Conservation (phyloP, 2,888 invertebrate genomes). For the Galerucella calmariensis region DNA sequence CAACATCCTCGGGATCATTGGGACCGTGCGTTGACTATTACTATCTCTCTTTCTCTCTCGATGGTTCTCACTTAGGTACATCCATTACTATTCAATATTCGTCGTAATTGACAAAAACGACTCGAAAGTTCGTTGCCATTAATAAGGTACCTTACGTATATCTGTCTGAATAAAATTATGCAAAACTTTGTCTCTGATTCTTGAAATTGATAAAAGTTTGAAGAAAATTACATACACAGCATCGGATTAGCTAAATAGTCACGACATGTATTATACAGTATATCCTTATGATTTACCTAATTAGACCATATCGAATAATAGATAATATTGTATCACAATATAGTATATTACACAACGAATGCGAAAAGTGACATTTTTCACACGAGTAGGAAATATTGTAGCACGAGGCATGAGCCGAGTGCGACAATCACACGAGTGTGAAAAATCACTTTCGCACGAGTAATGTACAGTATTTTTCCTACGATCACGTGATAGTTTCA, state of each 20-base stretch:
- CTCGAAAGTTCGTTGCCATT: constrained; percentile 15
- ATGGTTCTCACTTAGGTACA: constrained; percentile 7
- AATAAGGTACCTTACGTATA: constrained; percentile 10
- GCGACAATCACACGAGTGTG: too few species aligned
- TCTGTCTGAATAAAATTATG: constrained; percentile 30
- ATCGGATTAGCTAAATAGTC: neutral
- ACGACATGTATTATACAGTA: neutral
- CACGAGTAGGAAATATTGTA: too few species aligned
- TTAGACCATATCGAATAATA: too few species aligned
- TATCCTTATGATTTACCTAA: too few species aligned
- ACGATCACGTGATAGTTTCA: too few species aligned
- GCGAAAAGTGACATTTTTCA: too few species aligned
- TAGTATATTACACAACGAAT: too few species aligned
- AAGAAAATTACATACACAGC: neutral
- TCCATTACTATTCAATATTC: constrained; percentile 19
- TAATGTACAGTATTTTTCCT: too few species aligned
- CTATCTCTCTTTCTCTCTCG: neutral
- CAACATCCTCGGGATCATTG: neutral
- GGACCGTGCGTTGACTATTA: neutral
- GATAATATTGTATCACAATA: too few species aligned
- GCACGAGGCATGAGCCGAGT: too few species aligned
- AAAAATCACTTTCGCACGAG: too few species aligned
- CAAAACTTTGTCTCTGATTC: constrained; percentile 30
- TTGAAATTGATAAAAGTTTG: constrained; percentile 25
- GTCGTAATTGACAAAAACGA: constrained; percentile 22